These are phyloP conservation scores for Poeciliopsis gracilis DNA, from an alignment of 2,797 vertebrate genomes.

Conservation along the genomic window DNA sequence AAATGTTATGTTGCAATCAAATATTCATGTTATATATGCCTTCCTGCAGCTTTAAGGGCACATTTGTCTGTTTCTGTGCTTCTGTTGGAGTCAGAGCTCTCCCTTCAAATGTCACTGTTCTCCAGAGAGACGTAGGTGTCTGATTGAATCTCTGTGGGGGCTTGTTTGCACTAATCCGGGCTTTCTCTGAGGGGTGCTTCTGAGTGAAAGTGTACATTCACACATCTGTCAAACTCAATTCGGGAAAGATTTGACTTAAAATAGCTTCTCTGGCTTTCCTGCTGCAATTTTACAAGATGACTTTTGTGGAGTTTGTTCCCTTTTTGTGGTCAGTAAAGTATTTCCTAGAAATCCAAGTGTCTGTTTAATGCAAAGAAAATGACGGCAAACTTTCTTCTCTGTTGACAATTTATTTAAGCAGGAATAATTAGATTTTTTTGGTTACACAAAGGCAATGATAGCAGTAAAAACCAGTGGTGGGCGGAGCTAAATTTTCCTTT, in stretches of 20 bases:
- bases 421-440: background rate
- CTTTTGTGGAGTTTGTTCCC: background rate
- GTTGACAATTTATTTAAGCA: background rate
- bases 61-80: constrained; percentile 43
- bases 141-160: constrained; percentile 21
- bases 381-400: background rate
- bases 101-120: constrained; percentile 41
- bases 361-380: background rate
- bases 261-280: background rate
- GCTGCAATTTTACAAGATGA: background rate
- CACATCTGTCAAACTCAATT: background rate
- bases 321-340: background rate
- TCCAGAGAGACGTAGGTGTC: constrained; percentile 16
- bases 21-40: constrained; percentile 73
- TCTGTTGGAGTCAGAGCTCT: constrained; percentile 22
- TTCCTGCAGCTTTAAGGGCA: constrained; percentile 56
- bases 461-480: background rate
- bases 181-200: constrained; percentile 22
- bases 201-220: constrained; percentile 12
- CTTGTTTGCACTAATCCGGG: constrained; percentile 44
- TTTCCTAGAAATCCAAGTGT: background rate
- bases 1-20: constrained; percentile 73
- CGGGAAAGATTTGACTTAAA: background rate
- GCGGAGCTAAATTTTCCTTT: background rate
- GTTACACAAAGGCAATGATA: background rate